Conservation (phyloP, 2,888 invertebrate species). For the Eupithecia exiguata region DNA sequence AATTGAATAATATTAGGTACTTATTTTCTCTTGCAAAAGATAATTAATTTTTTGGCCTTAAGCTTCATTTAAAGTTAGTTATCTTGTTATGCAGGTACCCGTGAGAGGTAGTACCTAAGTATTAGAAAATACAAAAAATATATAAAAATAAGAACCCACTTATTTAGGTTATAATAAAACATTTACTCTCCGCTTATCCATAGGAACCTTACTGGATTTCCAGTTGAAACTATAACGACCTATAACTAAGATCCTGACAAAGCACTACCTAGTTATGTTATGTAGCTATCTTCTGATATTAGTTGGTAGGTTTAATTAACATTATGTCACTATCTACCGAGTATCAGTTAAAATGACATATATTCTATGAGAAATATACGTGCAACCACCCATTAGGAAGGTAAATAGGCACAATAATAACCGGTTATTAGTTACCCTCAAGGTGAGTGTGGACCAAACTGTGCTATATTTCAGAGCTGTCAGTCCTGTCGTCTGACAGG, state of each 20-base stretch:
- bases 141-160: no score
- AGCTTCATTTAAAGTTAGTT: no score
- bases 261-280: neutral
- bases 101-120: no score
- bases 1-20: no score
- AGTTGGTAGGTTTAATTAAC: neutral
- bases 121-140: no score
- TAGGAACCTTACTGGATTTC: neutral
- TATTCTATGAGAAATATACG: conserved; percentile 4
- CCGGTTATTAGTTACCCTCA: conserved; percentile 6
- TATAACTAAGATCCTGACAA: neutral
- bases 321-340: neutral
- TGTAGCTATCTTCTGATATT: neutral
- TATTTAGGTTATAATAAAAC: neutral
- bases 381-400: conserved; percentile 7
- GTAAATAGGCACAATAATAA: conserved; percentile 6
- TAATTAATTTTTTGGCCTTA: no score
- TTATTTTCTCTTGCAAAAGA: no score
- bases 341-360: neutral
- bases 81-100: no score
- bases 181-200: neutral
- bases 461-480: conserved; percentile 13
- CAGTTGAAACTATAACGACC: neutral
- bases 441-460: neutral
- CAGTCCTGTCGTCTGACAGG: neutral